Base-by-base conservation (phyloP, 2,888 invertebrate species). In the Gymnosoma rotundatum region DNA sequence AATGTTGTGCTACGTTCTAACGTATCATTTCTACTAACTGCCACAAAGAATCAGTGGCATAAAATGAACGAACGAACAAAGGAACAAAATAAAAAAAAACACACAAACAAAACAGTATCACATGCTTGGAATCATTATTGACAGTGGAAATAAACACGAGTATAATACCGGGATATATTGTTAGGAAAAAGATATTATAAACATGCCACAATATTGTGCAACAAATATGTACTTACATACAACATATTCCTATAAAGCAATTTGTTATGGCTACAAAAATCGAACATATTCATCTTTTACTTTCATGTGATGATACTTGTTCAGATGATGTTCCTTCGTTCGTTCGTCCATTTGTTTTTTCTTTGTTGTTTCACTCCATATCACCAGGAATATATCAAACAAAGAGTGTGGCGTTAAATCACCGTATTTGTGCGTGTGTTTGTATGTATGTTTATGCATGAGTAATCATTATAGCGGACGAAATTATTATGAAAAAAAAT, bases 361-460 rank as follows among this genome's bases (percentile, higher is more conserved):
- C 36, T 52, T 32, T 18, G 48, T 58, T 12, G n/a, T 48, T n/a
- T 38, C 48, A 48, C 16, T 45, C 10, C 54, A 36, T 60, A 54
- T 18, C 75, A 36, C 56, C 42, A 16, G 36, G 36, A 20, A 66
- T 75, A 48, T 20, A 66, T 75, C 56, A 45, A 16, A 56, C 12
- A 45, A 21, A 79, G 63, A 78, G 74, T 78, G 74, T 78, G 83
- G 83, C 78, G 83, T 83, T 78, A 83, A 78, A 78, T 74, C 82
- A 76, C 54, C 67, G 70, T 69, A 64, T 48, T 66, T 66, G 56
- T 74, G 64, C 25, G 66, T 75, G 75, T 56, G 66, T 52, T 3
- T 45, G 56, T 69, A 18, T 50, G 61, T 52, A 25, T 20, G 5
- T 54, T 63, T 48, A 20, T 70, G 74, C 69, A 74, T 78, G 74